Conservation (phyloP, 2,888 invertebrate genomes). For the Gisinianus flammeolus region DNA sequence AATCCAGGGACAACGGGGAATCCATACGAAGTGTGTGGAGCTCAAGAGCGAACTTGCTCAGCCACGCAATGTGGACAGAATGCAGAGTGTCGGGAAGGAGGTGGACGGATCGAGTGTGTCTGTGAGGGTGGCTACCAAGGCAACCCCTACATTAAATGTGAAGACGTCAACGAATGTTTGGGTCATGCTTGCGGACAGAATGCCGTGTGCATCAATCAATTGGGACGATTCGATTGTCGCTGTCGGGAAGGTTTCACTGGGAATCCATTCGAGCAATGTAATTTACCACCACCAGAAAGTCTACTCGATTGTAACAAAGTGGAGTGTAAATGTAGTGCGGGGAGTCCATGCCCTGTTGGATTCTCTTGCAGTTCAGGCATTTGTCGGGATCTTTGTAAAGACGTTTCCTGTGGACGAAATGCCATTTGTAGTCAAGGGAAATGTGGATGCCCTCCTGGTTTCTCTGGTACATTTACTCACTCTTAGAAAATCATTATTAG, state of each 20-base stretch:
- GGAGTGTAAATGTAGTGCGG: constrained; percentile 49
- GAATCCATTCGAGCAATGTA: constrained; percentile 83
- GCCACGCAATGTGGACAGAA: constrained; percentile 76
- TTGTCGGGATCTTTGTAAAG: constrained; percentile 79
- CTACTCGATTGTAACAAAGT: constrained; percentile 53
- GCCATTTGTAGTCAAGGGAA: constrained; percentile 79
- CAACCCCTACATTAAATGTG: constrained; percentile 84
- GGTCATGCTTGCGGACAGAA: constrained; percentile 69
- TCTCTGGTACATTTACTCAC: too few species aligned
- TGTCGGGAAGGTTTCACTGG: constrained; percentile 84
- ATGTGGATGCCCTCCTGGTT: constrained; percentile 80
- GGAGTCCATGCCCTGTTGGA: constrained; percentile 52
- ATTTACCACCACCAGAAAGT: constrained; percentile 46
- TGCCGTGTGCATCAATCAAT: constrained; percentile 87
- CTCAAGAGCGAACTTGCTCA: constrained; percentile 74
- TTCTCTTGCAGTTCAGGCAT: constrained; percentile 75
- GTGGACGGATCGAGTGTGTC: constrained; percentile 75
- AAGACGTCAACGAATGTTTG: constrained; percentile 80
- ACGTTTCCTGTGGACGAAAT: constrained; percentile 78
- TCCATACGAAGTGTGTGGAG: constrained; percentile 81
- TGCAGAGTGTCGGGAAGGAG: constrained; percentile 79
- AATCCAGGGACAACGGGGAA: constrained; percentile 84
- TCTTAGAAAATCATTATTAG: too few species aligned
- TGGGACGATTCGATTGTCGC: constrained; percentile 86
- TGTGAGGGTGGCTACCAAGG: constrained; percentile 83